Evolutionary conservation across 2,888 invertebrate genomes (phyloP), one percentile per base, ranked within the genome.

Genomic region (Saturnia japonica): DNA sequence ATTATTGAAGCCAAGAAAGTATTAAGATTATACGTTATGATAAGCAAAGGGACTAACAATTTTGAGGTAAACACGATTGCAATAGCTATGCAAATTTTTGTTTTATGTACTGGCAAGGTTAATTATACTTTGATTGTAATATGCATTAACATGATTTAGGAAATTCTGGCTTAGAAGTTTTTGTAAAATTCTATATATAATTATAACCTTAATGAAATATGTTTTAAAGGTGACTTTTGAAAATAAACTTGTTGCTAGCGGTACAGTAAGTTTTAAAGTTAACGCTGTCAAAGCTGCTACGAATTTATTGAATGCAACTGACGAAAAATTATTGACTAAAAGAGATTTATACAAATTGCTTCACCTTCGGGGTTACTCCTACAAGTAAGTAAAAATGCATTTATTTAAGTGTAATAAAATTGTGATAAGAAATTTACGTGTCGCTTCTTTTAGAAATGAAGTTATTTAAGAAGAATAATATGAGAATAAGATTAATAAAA

Each of bases 261-360:
- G 78, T 43, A 62, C 47, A 4, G 67, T 73, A 1, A 67, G 67
- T 74, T 19, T 70, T 68, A 19, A 54, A n/a, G 14, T 22, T 54
- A 14, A 54, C 1, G 12, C 7, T 54, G 9, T 54, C 22, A 22
- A 54, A 11, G 22, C 9, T 54, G 22, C 22, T 54, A 54, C n/a
- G 22, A 22, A 22, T 8, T 22, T 54, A 54, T 22, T n/a, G 22
- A 22, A 54, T 22, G 9, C 1, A 22, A 54, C 6, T 54, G 72
- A 74, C 19, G 71, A 78, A 34, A 43, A 28, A 12, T n/a, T 28
- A 28, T 22, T 68, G 12, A 22, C 40, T 28, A 62, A 22, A 19
- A 47, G 75, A 68, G 75, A 78, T 45, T 47, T 78, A 40, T 78
- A 78, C 43, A 70, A 67, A 66, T 69, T 74, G 12, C 28, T 76